Conservation (phyloP, 2,888 invertebrate genomes). For the Lottia gigantea region DNA sequence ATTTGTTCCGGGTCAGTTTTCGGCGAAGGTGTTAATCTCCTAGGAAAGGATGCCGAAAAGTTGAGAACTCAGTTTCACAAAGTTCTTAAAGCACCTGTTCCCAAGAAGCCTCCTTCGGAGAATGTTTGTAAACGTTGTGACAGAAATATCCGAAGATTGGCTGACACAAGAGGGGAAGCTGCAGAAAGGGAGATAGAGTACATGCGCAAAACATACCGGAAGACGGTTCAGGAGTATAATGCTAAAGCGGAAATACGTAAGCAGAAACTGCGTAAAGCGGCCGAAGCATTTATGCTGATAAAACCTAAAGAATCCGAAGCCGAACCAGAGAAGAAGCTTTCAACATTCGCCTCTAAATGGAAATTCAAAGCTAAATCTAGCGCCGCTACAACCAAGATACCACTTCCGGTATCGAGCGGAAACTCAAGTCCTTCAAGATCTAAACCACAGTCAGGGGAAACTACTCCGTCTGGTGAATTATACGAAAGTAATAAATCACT, state of each 20-base stretch:
- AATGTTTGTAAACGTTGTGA: neutral
- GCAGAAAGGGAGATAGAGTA: neutral
- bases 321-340: neutral
- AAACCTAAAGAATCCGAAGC: neutral
- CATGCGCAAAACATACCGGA: conserved; percentile 2
- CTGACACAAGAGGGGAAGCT: neutral
- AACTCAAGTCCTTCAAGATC: neutral
- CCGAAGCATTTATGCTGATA: neutral
- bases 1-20: neutral
- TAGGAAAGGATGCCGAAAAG: neutral
- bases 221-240: neutral
- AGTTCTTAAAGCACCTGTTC: neutral
- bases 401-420: neutral
- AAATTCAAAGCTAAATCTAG: neutral
- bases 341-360: neutral
- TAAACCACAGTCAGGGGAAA: too few relatives aligned
- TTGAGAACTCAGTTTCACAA: neutral
- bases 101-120: neutral
- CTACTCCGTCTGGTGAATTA: too few relatives aligned
- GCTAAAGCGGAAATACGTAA: neutral
- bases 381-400: neutral
- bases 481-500: too few relatives aligned
- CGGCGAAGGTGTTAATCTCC: neutral
- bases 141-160: neutral
- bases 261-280: neutral